Conservation (phyloP, 1,140 invertebrate species). For the Drosophila bifasciata region DNA sequence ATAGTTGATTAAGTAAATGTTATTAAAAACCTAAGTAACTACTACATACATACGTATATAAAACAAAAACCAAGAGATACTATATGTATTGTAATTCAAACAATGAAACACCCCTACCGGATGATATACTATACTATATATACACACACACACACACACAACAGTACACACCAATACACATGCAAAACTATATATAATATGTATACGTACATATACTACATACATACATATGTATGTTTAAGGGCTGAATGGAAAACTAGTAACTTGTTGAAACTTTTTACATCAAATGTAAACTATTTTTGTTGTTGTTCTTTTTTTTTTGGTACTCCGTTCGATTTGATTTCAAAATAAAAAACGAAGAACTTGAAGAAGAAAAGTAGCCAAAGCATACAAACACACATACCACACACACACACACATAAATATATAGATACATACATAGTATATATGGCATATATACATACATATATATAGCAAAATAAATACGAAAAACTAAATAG, state of each 20-base stretch:
- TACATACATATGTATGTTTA: conserved; percentile 9
- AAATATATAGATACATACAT: too few relatives aligned
- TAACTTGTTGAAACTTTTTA: conserved; percentile 49
- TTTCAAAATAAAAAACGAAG: neutral
- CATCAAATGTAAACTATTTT: conserved; percentile 36
- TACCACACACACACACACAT: too few relatives aligned
- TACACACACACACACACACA: conserved; percentile 10
- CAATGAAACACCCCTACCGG: conserved; percentile 77
- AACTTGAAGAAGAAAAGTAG: conserved; percentile 33
- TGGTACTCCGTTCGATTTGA: too few relatives aligned
- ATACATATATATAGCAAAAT: too few relatives aligned
- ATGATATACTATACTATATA: conserved; percentile 47
- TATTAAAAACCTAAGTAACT: conserved; percentile 18
- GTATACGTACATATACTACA: too few relatives aligned
- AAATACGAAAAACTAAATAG: conserved; percentile 26
- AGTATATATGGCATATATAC: too few relatives aligned
- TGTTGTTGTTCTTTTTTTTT: conserved; percentile 16
- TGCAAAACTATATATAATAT: conserved; percentile 30
- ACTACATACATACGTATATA: conserved; percentile 30
- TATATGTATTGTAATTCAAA: conserved; percentile 54
- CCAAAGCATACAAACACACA: conserved; percentile 44
- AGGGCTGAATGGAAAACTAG: conserved; percentile 15
- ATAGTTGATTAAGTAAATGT: conserved; percentile 38
- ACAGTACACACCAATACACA: conserved; percentile 22
- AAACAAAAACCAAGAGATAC: conserved; percentile 3